A percentile compares a stretch with the other conserved stretches of the same genome.
These are phyloP conservation scores for Luscinia megarhynchos DNA, from an alignment of 2,797 vertebrate species.

Conservation along the genomic window DNA sequence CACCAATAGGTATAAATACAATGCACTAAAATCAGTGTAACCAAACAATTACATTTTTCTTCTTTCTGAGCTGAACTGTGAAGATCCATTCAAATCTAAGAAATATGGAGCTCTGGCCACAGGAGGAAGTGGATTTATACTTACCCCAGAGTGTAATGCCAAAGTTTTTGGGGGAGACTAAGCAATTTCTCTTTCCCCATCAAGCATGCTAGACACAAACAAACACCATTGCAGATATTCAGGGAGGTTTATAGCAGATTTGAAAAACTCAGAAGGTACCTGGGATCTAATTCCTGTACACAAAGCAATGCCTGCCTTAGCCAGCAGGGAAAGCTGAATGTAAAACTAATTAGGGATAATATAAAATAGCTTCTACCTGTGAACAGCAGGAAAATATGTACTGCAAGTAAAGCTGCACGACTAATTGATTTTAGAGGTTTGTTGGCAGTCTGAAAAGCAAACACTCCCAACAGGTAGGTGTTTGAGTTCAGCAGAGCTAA, in stretches of 20 bases:
- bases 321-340: not conserved
- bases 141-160: not conserved
- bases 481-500: not conserved
- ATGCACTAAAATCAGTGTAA: not conserved
- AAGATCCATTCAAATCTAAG: not conserved
- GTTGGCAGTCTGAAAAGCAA: conserved; percentile 32
- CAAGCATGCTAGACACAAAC: not conserved
- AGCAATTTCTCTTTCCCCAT: not conserved
- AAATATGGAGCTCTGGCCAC: not conserved
- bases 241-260: not conserved
- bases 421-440: conserved; percentile 33
- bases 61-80: not conserved
- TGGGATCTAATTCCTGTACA: not conserved
- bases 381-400: conserved; percentile 29
- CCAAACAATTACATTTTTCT: not conserved
- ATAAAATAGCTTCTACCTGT: not conserved
- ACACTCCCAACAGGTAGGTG: not conserved
- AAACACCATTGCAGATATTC: not conserved
- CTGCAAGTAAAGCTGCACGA: not conserved
- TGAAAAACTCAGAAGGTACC: not conserved
- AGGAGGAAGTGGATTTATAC: not conserved
- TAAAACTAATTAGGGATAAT: conserved; percentile 30
- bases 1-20: not conserved
- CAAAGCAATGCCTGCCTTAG: not conserved
- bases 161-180: not conserved